phyloP scores from a whole-genome alignment of 2,113 vertebrate genomes.

The Columba livia region DNA sequence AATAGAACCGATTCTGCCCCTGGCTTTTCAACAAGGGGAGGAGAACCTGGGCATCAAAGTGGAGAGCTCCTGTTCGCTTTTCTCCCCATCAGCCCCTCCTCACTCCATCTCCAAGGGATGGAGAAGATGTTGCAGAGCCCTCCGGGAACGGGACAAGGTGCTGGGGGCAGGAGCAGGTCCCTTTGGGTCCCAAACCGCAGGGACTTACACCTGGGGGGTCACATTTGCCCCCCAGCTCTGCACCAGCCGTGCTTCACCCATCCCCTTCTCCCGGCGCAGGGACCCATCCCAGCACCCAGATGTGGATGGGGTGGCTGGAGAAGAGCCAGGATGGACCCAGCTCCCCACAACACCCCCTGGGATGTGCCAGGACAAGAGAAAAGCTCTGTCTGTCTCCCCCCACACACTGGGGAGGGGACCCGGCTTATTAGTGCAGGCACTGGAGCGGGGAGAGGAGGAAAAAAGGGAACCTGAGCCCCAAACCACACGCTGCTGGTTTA shows the following conservation, averaged over 20 bases:
- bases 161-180: no score
- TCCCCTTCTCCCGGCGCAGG: background rate
- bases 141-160: background rate
- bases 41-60: no score
- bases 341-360: rapidly evolving
- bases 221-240: background rate
- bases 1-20: background rate
- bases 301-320: rapidly evolving
- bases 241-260: background rate
- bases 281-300: background rate
- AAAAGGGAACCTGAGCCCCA: background rate
- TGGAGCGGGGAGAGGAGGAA: background rate
- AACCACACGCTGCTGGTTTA: background rate
- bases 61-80: background rate
- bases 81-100: background rate
- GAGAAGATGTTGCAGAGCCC: background rate
- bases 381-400: rapidly evolving
- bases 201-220: background rate
- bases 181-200: background rate
- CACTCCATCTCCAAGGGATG: background rate
- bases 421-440: rapidly evolving
- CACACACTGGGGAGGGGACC: background rate
- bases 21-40: background rate
- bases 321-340: rapidly evolving
- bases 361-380: background rate